phyloP scores from a whole-genome alignment of 2,113 vertebrate species.

The Calyptommatus sinebrachiatus region DNA sequence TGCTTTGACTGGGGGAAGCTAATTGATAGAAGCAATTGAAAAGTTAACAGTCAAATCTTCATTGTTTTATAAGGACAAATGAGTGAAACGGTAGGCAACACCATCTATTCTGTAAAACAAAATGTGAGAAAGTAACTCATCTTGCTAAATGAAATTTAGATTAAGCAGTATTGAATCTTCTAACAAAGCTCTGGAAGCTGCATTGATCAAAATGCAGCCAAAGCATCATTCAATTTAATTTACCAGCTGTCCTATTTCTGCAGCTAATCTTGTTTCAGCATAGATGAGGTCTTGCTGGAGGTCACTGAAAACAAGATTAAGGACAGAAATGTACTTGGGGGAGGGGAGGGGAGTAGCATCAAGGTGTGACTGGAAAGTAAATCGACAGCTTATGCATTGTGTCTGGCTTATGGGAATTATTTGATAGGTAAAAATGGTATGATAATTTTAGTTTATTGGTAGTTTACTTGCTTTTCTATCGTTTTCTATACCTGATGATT shows the following conservation, averaged over 20 bases:
- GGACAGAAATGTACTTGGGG: conserved; percentile 18
- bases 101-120: not conserved
- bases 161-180: fast-evolving
- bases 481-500: no score
- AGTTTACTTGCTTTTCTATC: no score
- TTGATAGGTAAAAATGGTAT: not conserved
- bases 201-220: not conserved
- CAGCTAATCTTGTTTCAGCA: conserved; percentile 9
- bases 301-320: conserved; percentile 3
- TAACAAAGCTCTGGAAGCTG: fast-evolving
- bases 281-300: conserved; percentile 17
- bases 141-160: not conserved
- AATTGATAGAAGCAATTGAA: not conserved
- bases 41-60: not conserved
- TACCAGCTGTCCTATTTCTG: not conserved
- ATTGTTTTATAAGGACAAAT: not conserved
- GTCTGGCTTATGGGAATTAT: not conserved
- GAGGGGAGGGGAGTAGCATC: not conserved
- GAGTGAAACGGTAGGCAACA: not conserved
- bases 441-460: not conserved
- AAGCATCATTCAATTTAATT: not conserved
- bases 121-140: not conserved
- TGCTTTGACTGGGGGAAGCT: not conserved
- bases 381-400: not conserved
- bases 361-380: not conserved